Evolutionary conservation across 2,888 invertebrate species (phyloP).

Genomic region (Agrotis segetum): DNA sequence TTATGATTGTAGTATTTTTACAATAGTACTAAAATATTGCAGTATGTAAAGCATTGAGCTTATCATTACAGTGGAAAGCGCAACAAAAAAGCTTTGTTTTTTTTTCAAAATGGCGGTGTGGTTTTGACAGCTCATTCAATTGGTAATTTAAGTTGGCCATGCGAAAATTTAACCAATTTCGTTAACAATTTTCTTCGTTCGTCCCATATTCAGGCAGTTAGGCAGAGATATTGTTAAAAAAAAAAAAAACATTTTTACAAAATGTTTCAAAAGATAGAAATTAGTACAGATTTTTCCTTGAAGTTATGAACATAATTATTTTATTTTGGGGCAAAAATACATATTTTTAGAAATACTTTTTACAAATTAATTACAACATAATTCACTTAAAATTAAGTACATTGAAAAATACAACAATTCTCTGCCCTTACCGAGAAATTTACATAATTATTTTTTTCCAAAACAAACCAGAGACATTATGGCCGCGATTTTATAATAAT

Average conservation of each 20-base stretch:
- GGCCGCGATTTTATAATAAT: constrained; percentile 80
- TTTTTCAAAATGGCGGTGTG: constrained; percentile 48
- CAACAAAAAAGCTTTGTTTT: constrained; percentile 38
- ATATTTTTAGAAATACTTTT: constrained; percentile 38
- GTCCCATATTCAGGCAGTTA: constrained; percentile 73
- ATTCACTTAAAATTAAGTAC: constrained; percentile 32
- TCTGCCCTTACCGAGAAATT: constrained; percentile 71
- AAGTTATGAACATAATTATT: background rate
- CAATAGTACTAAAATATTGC: constrained; percentile 36
- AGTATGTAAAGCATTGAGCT: constrained; percentile 41
- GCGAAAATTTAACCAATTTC: constrained; percentile 67
- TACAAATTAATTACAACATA: constrained; percentile 40
- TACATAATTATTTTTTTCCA: constrained; percentile 68
- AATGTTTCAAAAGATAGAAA: constrained; percentile 27
- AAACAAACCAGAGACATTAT: constrained; percentile 80
- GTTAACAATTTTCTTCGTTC: constrained; percentile 80
- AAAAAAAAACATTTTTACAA: constrained; percentile 45
- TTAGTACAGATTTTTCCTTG: constrained; percentile 24
- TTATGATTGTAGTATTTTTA: constrained; percentile 21
- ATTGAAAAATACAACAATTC: constrained; percentile 52
- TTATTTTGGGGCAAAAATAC: constrained; percentile 6
- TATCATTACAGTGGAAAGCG: constrained; percentile 47
- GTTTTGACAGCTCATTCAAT: constrained; percentile 48
- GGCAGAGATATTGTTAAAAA: constrained; percentile 70
- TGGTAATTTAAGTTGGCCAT: constrained; percentile 13